Conservation (phyloP, 2,888 invertebrate genomes). For the Chrysolina americana region DNA sequence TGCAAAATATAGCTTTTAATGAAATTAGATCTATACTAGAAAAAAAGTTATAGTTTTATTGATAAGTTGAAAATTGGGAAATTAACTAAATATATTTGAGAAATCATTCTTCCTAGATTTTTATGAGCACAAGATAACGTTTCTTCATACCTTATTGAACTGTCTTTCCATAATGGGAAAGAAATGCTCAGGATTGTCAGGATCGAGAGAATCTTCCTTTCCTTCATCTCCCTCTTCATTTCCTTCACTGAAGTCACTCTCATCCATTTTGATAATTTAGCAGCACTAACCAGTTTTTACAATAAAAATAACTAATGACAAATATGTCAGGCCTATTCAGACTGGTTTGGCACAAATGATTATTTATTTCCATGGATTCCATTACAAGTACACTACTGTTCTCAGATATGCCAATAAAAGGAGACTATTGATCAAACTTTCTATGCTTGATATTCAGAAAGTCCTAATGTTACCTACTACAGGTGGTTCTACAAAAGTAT, state of each 20-base stretch:
- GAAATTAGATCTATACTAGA: too few relatives aligned
- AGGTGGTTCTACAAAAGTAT: too few relatives aligned
- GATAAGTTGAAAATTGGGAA: neutral
- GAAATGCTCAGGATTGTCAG: constrained; percentile 65
- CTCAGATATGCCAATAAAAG: neutral
- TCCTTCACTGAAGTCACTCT: constrained; percentile 62
- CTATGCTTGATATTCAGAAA: constrained; percentile 13
- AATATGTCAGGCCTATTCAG: constrained; percentile 12
- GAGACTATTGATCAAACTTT: constrained; percentile 51
- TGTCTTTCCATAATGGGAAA: constrained; percentile 65
- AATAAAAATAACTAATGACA: constrained; percentile 1
- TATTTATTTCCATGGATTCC: constrained; percentile 38
- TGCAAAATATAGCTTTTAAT: too few relatives aligned
- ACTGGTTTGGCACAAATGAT: neutral
- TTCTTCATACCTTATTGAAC: constrained; percentile 62
- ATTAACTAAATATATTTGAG: too few relatives aligned
- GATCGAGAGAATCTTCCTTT: constrained; percentile 62
- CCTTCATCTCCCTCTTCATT: constrained; percentile 60
- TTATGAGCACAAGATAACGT: neutral
- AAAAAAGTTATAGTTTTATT: neutral
- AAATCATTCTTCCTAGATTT: too few relatives aligned
- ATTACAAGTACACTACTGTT: neutral
- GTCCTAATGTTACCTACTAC: neutral
- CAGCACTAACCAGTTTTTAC: neutral
- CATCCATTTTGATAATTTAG: constrained; percentile 60